A percentile compares a stretch with the other conserved stretches of the same genome.
Evolutionary conservation across 2,888 invertebrate species (phyloP).

Genomic region (Orthonychiurus folsomi): DNA sequence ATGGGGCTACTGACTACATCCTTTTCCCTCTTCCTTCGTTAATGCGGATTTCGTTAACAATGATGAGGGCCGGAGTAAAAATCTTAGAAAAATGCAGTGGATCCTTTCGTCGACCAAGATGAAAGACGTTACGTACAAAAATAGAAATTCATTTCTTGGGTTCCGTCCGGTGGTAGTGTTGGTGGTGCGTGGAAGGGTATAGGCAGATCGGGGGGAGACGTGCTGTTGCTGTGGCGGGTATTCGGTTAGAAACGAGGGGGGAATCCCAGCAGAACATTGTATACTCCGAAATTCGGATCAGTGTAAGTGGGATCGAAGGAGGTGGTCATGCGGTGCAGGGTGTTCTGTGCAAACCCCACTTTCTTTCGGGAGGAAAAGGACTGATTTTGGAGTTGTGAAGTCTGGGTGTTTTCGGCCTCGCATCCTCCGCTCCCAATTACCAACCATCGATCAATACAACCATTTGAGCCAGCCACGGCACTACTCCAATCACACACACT

Average conservation of each 20-base stretch:
- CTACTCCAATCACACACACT: constrained; percentile 30
- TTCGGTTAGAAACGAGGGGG: constrained; percentile 25
- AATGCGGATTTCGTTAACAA: no score
- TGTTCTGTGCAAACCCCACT: background rate
- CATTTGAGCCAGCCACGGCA: constrained; percentile 23
- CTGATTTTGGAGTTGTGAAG: constrained; percentile 1
- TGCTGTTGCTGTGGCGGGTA: background rate
- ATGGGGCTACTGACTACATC: no score
- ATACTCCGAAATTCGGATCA: background rate
- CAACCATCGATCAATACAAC: constrained; percentile 31
- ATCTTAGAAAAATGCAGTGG: no score
- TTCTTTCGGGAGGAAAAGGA: no score
- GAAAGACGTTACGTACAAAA: background rate
- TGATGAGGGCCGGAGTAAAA: no score
- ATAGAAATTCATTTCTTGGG: background rate
- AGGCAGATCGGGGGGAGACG: background rate
- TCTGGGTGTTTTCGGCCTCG: constrained; percentile 10
- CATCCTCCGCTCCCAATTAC: no score
- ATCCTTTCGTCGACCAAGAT: no score
- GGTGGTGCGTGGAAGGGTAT: background rate
- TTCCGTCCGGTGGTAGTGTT: background rate
- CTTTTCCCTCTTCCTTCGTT: no score
- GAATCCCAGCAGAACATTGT: constrained; percentile 14
- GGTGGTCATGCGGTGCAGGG: constrained; percentile 20
- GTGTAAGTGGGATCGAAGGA: constrained; percentile 26